Evolutionary conservation across 2,888 invertebrate genomes (phyloP), one percentile per base, ranked within the genome.

Genomic region (Drosophila sordidapex): DNA sequence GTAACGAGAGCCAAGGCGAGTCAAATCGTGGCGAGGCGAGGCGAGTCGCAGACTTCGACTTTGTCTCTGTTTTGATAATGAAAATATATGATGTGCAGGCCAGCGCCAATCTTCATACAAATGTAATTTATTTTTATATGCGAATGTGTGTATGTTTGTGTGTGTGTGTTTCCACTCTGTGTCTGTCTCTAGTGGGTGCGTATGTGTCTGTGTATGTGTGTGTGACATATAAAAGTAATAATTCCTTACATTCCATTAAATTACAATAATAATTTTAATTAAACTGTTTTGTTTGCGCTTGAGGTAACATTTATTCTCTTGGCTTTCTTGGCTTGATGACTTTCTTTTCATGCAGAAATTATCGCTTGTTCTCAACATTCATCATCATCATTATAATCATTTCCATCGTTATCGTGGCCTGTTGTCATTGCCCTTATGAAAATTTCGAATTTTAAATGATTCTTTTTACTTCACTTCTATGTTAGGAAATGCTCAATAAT

Each of bases 11-110:
- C 46, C 46, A 15, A 27, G 54, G 18, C 54, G 31, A 29, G 58
- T 29, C 69, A 52, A 66, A 59, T 38, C 72, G 62, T 52, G 62
- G 36, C 48, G 64, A 36, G 25, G 56, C 64, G 36, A 61, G 61
- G 52, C 73, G 60, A 52, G 48, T 27, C 58, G 5, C 46, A 49
- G 73, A 68, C 74, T 76, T 57, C 72, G 70, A 70, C 81, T 79
- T 73, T 86, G 86, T 83, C 82, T 85, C 78, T 87, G 87, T 87
- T 89, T 83, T 89, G 88, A 87, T 90, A 90, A 90, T 90, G 91
- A 90, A 90, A 90, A 90, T 90, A 87, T 90, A 90, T 90, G 86
- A 88, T 84, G 85, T 87, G 86, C 87, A 82, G 79, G 84, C 87
- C 81, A 88, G 82, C 87, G 85, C 76, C 80, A 81, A 82, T 84